These are phyloP conservation scores for Ectropis grisescens DNA, from an alignment of 1,140 invertebrate genomes.

Conservation along the genomic window DNA sequence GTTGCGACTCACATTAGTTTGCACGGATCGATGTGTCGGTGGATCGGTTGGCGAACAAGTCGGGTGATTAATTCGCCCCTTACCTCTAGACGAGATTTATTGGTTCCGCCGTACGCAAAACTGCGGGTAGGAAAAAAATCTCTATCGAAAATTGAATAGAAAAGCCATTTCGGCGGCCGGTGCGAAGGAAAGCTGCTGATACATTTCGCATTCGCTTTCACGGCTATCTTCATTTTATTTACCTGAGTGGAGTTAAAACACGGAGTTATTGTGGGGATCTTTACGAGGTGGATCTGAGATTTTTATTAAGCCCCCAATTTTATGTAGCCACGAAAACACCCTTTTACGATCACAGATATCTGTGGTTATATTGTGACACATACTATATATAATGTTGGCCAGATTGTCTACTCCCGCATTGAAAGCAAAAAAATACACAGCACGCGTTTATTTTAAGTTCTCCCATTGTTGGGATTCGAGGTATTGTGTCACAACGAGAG, in stretches of 20 bases:
- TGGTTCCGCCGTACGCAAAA: slow-evolving; percentile 67
- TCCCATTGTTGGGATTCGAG: too few species aligned
- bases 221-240: slow-evolving; percentile 56
- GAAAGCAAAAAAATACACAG: too few species aligned
- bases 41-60: slow-evolving; percentile 47
- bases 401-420: too few species aligned
- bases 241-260: slow-evolving; percentile 15
- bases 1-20: slow-evolving; percentile 20
- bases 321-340: too few species aligned
- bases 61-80: slow-evolving; percentile 64
- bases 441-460: too few species aligned
- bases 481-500: too few species aligned
- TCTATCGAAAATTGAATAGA: slow-evolving; percentile 70
- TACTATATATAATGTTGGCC: too few species aligned
- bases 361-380: too few species aligned
- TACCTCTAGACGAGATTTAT: slow-evolving; percentile 67
- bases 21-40: slow-evolving; percentile 18
- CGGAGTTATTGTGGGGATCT: too few species aligned
- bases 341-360: too few species aligned
- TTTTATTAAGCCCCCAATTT: too few species aligned
- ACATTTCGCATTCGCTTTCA: slow-evolving; percentile 41
- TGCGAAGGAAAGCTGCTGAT: slow-evolving; percentile 50
- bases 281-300: too few species aligned
- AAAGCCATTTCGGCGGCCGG: slow-evolving; percentile 60
- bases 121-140: slow-evolving; percentile 68